These are phyloP conservation scores for Gallinago media DNA, from an alignment of 2,113 vertebrate genomes.

Conservation along the genomic window DNA sequence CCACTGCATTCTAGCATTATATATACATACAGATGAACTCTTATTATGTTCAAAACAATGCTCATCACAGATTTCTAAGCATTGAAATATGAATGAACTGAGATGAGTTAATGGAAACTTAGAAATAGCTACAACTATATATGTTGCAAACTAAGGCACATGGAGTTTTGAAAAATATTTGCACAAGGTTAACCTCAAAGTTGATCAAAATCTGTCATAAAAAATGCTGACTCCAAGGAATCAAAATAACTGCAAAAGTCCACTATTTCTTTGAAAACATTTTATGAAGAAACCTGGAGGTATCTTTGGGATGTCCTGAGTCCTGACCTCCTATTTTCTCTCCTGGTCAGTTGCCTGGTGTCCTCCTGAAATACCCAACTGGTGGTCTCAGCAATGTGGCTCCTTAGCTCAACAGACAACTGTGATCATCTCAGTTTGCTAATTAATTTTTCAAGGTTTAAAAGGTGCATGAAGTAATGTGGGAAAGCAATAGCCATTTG, in stretches of 20 bases:
- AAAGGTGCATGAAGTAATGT: neutral
- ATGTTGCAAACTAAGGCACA: neutral
- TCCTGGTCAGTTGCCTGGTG: neutral
- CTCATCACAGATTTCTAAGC: neutral
- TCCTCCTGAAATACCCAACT: neutral
- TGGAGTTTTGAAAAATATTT: neutral
- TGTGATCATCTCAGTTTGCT: neutral
- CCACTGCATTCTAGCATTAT: neutral
- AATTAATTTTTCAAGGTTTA: neutral
- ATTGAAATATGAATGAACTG: neutral
- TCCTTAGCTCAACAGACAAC: neutral
- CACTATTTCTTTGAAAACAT: neutral
- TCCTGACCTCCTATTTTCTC: neutral
- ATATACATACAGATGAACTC: neutral
- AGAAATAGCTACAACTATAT: neutral
- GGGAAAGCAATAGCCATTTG: neutral
- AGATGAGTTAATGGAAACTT: neutral
- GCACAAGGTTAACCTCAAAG: neutral
- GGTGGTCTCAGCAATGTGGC: fast-evolving
- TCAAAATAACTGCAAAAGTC: neutral
- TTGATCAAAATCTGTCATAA: neutral
- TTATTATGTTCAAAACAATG: neutral
- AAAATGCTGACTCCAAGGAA: neutral
- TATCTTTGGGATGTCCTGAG: neutral
- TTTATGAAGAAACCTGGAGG: neutral